Conservation (phyloP, 2,888 invertebrate genomes). For the Adineta ricciae region DNA sequence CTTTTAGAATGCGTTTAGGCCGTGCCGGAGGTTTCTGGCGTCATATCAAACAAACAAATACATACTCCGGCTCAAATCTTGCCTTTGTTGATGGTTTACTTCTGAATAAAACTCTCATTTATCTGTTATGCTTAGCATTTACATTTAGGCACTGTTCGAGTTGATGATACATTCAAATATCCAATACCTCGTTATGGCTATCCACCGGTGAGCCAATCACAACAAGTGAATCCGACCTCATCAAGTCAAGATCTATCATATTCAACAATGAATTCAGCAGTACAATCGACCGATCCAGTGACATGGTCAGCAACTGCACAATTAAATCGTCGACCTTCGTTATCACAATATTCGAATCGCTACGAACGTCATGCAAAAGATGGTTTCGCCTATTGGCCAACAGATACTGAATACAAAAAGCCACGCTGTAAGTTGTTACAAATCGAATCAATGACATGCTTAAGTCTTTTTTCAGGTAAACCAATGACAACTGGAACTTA, state of each 20-base stretch:
- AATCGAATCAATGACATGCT: background rate
- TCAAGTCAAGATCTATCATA: background rate
- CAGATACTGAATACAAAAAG: background rate
- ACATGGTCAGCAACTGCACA: background rate
- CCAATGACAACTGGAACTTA: slow-evolving; percentile 28
- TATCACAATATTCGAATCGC: slow-evolving; percentile 22
- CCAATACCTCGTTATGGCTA: background rate
- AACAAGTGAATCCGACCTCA: background rate
- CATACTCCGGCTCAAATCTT: background rate
- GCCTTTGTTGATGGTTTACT: background rate
- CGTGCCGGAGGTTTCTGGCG: background rate
- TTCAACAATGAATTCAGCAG: background rate
- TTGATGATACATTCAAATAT: background rate
- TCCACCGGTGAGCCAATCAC: background rate
- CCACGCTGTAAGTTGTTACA: background rate
- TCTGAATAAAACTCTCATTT: too few species aligned
- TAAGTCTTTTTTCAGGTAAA: background rate
- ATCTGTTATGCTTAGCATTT: background rate
- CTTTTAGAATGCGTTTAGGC: background rate
- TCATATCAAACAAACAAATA: slow-evolving; percentile 13
- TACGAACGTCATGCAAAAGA: slow-evolving; percentile 13
- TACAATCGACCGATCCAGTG: background rate
- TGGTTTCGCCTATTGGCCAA: slow-evolving; percentile 10
- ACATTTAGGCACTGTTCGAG: background rate
- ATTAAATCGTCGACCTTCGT: background rate